phyloP scores from a whole-genome alignment of 2,888 invertebrate genomes.

The Philaethria dido region DNA sequence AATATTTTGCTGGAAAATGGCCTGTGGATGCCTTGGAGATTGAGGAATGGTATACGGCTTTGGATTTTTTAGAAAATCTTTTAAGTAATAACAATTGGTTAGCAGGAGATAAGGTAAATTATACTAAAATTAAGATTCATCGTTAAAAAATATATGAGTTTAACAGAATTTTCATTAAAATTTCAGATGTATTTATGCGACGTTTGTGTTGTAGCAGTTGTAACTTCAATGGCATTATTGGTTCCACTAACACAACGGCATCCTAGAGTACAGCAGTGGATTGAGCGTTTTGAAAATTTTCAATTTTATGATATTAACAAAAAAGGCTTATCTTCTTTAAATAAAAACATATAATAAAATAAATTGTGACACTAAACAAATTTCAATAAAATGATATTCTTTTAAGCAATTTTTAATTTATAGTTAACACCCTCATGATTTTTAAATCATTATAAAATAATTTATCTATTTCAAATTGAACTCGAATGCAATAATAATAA shows the following conservation, averaged over 20 bases:
- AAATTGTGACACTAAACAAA: too few species aligned
- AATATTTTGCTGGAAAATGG: slow-evolving; percentile 61
- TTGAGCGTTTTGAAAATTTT: slow-evolving; percentile 56
- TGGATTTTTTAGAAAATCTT: slow-evolving; percentile 62
- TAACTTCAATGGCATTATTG: slow-evolving; percentile 70
- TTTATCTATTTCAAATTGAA: too few species aligned
- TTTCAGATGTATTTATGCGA: slow-evolving; percentile 70
- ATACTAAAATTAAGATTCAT: neutral
- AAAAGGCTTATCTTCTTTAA: slow-evolving; percentile 57
- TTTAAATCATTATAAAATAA: too few species aligned
- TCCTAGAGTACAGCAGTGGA: slow-evolving; percentile 67
- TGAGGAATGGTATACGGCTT: slow-evolving; percentile 56
- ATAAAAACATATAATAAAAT: slow-evolving; percentile 48
- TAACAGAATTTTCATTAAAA: slow-evolving; percentile 20
- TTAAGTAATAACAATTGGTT: slow-evolving; percentile 59
- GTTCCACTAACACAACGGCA: slow-evolving; percentile 64
- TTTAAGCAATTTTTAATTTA: neutral
- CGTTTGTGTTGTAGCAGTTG: slow-evolving; percentile 70
- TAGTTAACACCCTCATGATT: too few species aligned
- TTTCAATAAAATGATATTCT: neutral
- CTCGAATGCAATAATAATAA: too few species aligned
- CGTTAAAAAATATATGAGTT: neutral
- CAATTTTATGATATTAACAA: slow-evolving; percentile 62
- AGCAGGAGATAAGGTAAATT: slow-evolving; percentile 63
- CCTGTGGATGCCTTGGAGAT: slow-evolving; percentile 49